Conservation (phyloP, 2,113 vertebrate species). For the Oreochromis spilurus region DNA sequence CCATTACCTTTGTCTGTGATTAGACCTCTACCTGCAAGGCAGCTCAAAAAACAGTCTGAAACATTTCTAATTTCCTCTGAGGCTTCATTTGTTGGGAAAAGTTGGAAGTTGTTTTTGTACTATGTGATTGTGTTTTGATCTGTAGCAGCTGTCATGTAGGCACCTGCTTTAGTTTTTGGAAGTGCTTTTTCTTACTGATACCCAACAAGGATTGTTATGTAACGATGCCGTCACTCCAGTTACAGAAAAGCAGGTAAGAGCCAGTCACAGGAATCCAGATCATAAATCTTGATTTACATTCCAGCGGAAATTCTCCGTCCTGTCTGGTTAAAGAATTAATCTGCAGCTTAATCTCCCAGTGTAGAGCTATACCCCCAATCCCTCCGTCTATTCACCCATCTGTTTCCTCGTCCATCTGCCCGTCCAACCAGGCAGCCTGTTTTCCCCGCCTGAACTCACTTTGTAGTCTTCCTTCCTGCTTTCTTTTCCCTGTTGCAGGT, state of each 20-base stretch:
- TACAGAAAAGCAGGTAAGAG: slow-evolving; percentile 16
- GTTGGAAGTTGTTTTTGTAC: neutral
- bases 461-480: neutral
- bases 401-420: slow-evolving; percentile 42
- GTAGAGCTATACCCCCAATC: slow-evolving; percentile 30
- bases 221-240: neutral
- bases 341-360: slow-evolving; percentile 38
- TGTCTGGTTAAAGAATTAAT: slow-evolving; percentile 46
- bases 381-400: slow-evolving; percentile 28
- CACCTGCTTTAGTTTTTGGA: neutral
- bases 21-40: neutral
- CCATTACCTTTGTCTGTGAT: neutral
- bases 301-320: neutral
- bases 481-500: neutral
- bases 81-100: neutral
- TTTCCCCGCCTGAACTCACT: neutral
- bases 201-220: neutral
- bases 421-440: neutral
- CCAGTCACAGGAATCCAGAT: neutral
- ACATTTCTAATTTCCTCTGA: neutral
- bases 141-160: neutral
- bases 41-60: neutral
- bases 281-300: slow-evolving; percentile 23
- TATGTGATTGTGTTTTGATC: neutral
- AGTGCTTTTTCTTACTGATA: neutral